These are phyloP conservation scores for Cladorhizidae sp. DNA, from an alignment of 37 sponge, comb jelly and placozoan species.

Conservation along the genomic window DNA sequence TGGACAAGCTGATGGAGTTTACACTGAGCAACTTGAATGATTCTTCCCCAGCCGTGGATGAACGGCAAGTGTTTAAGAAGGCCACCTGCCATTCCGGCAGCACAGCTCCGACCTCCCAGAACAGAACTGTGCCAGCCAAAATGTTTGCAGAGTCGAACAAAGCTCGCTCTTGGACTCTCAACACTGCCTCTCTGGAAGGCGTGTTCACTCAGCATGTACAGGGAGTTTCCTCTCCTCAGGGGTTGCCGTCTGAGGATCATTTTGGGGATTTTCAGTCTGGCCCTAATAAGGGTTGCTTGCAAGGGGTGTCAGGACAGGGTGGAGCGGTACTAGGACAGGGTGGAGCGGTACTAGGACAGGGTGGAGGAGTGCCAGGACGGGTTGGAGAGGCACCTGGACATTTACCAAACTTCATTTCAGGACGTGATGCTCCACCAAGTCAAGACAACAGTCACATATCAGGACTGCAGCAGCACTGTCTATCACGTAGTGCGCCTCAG, in stretches of 20 bases:
- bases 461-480: not conserved
- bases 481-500: not conserved
- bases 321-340: not conserved
- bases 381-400: not conserved
- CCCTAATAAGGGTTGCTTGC: not conserved
- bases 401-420: not conserved
- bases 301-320: not conserved
- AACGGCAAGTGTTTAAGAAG: not conserved
- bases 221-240: not conserved
- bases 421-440: not conserved
- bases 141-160: not conserved
- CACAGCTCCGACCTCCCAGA: not conserved
- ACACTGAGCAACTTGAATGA: slow-evolving; percentile 15
- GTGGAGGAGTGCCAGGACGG: not conserved
- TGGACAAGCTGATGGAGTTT: slow-evolving; percentile 36
- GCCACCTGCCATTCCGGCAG: not conserved
- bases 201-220: slow-evolving; percentile 30
- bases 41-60: not conserved
- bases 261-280: slow-evolving; percentile 56
- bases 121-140: not conserved
- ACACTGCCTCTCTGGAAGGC: slow-evolving; percentile 18
- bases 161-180: slow-evolving; percentile 26
- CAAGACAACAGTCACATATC: not conserved
- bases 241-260: not conserved
- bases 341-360: not conserved